phyloP scores from a whole-genome alignment of 2,888 invertebrate genomes.

The Cancer borealis region DNA sequence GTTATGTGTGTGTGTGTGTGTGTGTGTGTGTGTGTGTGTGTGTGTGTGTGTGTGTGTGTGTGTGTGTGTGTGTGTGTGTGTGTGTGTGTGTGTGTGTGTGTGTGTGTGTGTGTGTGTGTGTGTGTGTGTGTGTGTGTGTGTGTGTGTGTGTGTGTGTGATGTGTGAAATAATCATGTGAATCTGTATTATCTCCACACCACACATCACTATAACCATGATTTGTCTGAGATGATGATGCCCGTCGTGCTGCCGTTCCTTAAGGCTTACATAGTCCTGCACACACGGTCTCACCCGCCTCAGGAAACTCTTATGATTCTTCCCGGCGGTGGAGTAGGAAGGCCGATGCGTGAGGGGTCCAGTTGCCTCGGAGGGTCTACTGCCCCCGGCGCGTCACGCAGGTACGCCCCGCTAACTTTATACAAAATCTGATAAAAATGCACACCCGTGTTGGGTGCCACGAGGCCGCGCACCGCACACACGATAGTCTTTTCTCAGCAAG shows the following conservation, averaged over 20 bases:
- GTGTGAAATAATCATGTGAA: not conserved
- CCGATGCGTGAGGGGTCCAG: not conserved
- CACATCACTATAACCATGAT: not conserved
- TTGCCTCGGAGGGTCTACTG: not conserved
- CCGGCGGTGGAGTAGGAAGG: not conserved
- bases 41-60: not conserved
- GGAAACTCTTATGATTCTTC: not conserved
- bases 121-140: slow-evolving; percentile 10
- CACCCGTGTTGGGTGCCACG: not conserved
- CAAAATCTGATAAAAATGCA: slow-evolving; percentile 30
- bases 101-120: slow-evolving; percentile 20
- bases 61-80: not conserved
- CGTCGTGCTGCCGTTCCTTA: not conserved
- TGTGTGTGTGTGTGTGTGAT: not conserved
- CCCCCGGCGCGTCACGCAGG: slow-evolving; percentile 37
- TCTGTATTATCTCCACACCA: not conserved
- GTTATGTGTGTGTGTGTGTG: not conserved
- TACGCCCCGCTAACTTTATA: slow-evolving; percentile 39
- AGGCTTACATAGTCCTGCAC: not conserved
- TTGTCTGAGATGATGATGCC: not conserved
- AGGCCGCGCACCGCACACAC: not conserved
- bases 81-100: not conserved
- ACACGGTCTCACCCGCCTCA: not conserved
- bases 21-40: slow-evolving; percentile 26
- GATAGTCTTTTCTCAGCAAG: not conserved